These are phyloP conservation scores for Musca vetustissima DNA, from an alignment of 1,140 invertebrate species.

Conservation along the genomic window DNA sequence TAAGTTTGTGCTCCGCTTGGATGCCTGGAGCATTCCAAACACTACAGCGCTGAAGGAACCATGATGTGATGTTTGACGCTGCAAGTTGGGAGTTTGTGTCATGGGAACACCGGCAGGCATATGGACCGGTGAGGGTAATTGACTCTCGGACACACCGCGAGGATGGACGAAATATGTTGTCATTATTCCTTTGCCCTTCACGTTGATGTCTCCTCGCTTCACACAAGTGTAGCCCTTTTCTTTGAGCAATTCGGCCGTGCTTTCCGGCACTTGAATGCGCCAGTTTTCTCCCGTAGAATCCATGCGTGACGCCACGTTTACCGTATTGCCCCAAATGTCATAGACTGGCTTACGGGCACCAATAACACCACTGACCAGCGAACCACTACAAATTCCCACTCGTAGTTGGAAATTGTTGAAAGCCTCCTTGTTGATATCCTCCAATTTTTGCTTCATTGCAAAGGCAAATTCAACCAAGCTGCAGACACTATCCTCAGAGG, in stretches of 20 bases:
- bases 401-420: slow-evolving; percentile 96
- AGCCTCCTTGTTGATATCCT: slow-evolving; percentile 93
- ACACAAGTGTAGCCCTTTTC: slow-evolving; percentile 51
- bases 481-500: slow-evolving; percentile 76
- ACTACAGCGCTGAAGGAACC: slow-evolving; percentile 83
- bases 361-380: slow-evolving; percentile 95
- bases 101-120: slow-evolving; percentile 48
- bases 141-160: slow-evolving; percentile 58
- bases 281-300: slow-evolving; percentile 87
- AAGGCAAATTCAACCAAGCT: slow-evolving; percentile 92
- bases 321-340: slow-evolving; percentile 97
- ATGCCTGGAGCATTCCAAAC: slow-evolving; percentile 80
- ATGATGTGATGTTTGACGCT: slow-evolving; percentile 71
- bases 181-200: slow-evolving; percentile 95
- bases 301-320: slow-evolving; percentile 94
- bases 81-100: slow-evolving; percentile 56
- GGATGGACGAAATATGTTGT: slow-evolving; percentile 88
- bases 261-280: slow-evolving; percentile 83
- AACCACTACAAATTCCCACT: slow-evolving; percentile 92
- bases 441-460: slow-evolving; percentile 84
- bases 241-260: slow-evolving; percentile 67
- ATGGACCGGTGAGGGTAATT: slow-evolving; percentile 51
- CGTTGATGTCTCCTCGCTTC: slow-evolving; percentile 79
- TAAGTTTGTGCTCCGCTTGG: slow-evolving; percentile 65
- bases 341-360: slow-evolving; percentile 97